Conservation (phyloP, 53 echinoderm and acorn worm species). For the Apostichopus leukothele region DNA sequence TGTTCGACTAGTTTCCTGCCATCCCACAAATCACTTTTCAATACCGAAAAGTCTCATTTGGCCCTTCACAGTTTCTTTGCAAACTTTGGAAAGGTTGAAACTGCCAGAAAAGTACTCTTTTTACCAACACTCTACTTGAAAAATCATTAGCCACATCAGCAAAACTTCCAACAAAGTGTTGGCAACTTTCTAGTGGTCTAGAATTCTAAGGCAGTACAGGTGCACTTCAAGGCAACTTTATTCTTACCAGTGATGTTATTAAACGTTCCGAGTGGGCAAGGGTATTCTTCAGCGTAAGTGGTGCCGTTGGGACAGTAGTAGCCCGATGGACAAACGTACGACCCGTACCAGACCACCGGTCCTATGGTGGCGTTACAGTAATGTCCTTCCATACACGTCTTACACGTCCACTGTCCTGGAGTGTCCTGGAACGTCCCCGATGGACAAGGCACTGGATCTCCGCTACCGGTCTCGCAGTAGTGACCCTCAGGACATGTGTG, state of each 20-base stretch:
- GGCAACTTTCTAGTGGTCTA: too few species aligned
- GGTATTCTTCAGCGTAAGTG: constrained; percentile 78
- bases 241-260: constrained; percentile 88
- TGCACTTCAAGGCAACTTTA: neutral
- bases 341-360: constrained; percentile 90
- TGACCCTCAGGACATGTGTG: constrained; percentile 88
- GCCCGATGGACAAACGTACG: constrained; percentile 81
- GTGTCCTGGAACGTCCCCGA: constrained; percentile 93
- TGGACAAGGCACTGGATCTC: constrained; percentile 87
- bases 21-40: too few species aligned
- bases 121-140: too few species aligned
- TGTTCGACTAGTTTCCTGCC: too few species aligned
- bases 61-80: too few species aligned
- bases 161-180: neutral
- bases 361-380: constrained; percentile 95
- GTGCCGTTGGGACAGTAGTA: constrained; percentile 96
- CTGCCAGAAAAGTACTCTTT: too few species aligned
- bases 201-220: neutral
- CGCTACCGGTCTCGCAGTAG: constrained; percentile 79
- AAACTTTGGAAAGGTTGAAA: too few species aligned
- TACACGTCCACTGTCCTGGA: constrained; percentile 77
- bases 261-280: constrained; percentile 86
- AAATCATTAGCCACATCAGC: neutral
- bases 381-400: constrained; percentile 80
- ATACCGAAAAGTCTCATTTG: too few species aligned